Evolutionary conservation across 2,113 vertebrate species (phyloP).

Genomic region (Propithecus coquereli): DNA sequence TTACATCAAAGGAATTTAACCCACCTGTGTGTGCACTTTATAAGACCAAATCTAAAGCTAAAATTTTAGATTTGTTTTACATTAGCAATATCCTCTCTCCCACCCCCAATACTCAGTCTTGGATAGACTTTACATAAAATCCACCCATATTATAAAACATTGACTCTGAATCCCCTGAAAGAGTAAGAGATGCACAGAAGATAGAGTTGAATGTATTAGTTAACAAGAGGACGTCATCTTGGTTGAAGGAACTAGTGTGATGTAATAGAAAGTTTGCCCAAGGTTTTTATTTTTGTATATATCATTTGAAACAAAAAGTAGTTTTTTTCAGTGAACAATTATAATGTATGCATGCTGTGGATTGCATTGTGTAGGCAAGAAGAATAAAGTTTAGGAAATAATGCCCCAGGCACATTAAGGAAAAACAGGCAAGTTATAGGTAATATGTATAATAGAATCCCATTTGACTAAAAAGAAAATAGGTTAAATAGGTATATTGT

Average conservation of each 20-base stretch:
- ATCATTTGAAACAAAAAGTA: neutral
- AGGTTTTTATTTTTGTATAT: neutral
- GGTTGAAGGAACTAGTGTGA: neutral
- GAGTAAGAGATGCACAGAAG: neutral
- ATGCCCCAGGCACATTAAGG: neutral
- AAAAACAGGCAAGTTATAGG: neutral
- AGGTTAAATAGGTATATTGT: neutral
- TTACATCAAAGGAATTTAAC: neutral
- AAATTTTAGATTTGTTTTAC: neutral
- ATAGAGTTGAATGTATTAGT: neutral
- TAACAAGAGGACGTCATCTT: neutral
- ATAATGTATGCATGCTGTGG: neutral
- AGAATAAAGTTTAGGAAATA: neutral
- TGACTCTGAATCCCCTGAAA: neutral
- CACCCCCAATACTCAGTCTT: neutral
- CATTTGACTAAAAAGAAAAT: neutral
- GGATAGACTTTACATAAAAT: neutral
- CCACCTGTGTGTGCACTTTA: neutral
- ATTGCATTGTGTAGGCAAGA: neutral
- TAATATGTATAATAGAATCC: neutral
- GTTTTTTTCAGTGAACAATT: neutral
- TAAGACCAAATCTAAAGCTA: neutral
- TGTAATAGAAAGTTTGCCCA: neutral
- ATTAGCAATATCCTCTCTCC: neutral
- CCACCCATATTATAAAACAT: neutral